Evolutionary conservation across 2,888 invertebrate species (phyloP).

Genomic region (Volucella inflata): DNA sequence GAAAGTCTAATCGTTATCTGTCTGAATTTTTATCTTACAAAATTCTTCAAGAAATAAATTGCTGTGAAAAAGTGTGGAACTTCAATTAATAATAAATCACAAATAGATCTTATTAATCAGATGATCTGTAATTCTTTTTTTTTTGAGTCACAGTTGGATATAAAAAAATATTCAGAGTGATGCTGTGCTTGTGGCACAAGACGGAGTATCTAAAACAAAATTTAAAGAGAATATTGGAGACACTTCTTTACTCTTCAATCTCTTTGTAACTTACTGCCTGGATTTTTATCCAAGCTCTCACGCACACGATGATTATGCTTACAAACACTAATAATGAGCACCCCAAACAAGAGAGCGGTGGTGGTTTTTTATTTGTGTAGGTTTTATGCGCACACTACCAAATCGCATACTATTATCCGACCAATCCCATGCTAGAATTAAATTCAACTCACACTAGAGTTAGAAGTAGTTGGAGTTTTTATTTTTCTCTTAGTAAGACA

Average conservation of each 20-base stretch:
- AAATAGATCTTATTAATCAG: conserved; percentile 7
- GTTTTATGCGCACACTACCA: conserved; percentile 49
- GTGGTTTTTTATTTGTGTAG: conserved; percentile 12
- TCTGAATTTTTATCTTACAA: conserved; percentile 49
- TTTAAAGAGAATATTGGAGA: no score
- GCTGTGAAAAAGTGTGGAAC: conserved; percentile 22
- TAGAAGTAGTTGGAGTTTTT: conserved; percentile 61
- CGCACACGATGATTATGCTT: neutral
- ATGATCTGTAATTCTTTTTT: neutral
- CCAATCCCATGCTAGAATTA: conserved; percentile 43
- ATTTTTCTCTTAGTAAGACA: conserved; percentile 48
- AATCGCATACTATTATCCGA: conserved; percentile 57
- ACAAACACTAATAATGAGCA: neutral
- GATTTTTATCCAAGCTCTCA: conserved; percentile 42
- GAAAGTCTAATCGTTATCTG: conserved; percentile 61
- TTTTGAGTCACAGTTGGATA: conserved; percentile 31
- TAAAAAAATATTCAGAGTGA: conserved; percentile 2
- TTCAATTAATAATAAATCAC: conserved; percentile 52
- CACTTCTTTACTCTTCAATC: no score
- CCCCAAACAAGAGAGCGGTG: neutral
- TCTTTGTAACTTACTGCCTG: no score
- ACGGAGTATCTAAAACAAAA: no score
- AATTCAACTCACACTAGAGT: conserved; percentile 58
- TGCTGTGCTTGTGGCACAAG: neutral
- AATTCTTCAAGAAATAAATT: conserved; percentile 52